Percentiles rank a stretch among this genome's conserved stretches.
These are phyloP conservation scores for Listronotus bonariensis DNA, from an alignment of 1,140 invertebrate species.

Conservation along the genomic window DNA sequence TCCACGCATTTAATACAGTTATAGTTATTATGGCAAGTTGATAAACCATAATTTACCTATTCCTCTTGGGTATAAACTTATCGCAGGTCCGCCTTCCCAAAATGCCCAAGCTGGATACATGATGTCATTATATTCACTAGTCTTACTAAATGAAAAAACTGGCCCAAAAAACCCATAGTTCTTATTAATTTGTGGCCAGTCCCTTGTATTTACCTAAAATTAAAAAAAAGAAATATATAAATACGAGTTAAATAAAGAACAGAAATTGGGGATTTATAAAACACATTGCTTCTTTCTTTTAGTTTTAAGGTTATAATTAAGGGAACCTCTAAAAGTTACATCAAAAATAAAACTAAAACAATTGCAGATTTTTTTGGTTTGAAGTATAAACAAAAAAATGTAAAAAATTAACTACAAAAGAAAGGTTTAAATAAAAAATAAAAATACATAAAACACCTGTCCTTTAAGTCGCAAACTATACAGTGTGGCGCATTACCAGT, in stretches of 20 bases:
- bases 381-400: too few relatives aligned
- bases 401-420: too few relatives aligned
- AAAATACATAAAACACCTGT: too few relatives aligned
- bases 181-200: slow-evolving; percentile 86
- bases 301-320: too few relatives aligned
- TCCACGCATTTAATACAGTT: too few relatives aligned
- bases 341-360: too few relatives aligned
- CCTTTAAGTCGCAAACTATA: too few relatives aligned
- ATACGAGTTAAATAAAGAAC: background rate
- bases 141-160: slow-evolving; percentile 95
- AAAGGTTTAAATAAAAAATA: too few relatives aligned
- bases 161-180: slow-evolving; percentile 70
- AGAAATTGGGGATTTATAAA: background rate
- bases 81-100: slow-evolving; percentile 96
- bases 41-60: slow-evolving; percentile 60
- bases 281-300: background rate
- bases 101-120: slow-evolving; percentile 98
- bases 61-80: slow-evolving; percentile 88
- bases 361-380: too few relatives aligned
- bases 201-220: slow-evolving; percentile 72
- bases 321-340: too few relatives aligned
- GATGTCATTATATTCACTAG: slow-evolving; percentile 84
- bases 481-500: too few relatives aligned
- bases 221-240: background rate
- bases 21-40: too few relatives aligned